Base-by-base conservation (phyloP, 2,888 invertebrate genomes). In the Iphiclides podalirius region DNA sequence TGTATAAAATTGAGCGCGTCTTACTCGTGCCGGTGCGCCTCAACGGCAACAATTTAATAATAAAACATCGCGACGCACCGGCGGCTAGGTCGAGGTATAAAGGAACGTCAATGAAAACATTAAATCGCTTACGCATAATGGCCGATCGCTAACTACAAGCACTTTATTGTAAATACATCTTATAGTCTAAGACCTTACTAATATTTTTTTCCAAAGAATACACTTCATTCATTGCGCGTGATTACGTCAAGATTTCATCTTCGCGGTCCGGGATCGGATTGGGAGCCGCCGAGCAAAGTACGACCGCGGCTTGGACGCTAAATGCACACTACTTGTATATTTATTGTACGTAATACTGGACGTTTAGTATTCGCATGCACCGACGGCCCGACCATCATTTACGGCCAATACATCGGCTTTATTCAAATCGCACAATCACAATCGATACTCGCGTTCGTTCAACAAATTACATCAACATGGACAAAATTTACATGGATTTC, bases 271-370 rank as follows among this genome's bases (percentile, higher is more conserved):
- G 20, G 20, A 20, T n/a, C n/a, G n/a, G n/a, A n/a, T n/a, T n/a
- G 9, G 9, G 4, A 26, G 26, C 9, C 4, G 26, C 6, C 20
- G 47, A 43, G 37, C 46, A 46, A 3, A 26, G 26, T 9, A 26
- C 26, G 9, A 9, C 4, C 36, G 52, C n/a, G 50, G 47, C 44
- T 1, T 8, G 26, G 9, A 9, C 26, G 26, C 43, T 36, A 26
- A 31, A 52, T 47, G 52, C 28, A 46, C 34, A 23, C 20, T 31
- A 40, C 31, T 26, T n/a, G 31, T 31, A 12, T 12, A 38, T 23
- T 43, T 54, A 53, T 50, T 57, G 53, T 55, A 52, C 48, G 45
- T 44, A 52, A 54, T 52, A 57, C 53, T 57, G 57, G 54, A 57
- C 57, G 57, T 52, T 47, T 41, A 13, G 38, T 38, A 23, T 20